phyloP scores from a whole-genome alignment of 2,888 invertebrate species.

The Tuta absoluta region DNA sequence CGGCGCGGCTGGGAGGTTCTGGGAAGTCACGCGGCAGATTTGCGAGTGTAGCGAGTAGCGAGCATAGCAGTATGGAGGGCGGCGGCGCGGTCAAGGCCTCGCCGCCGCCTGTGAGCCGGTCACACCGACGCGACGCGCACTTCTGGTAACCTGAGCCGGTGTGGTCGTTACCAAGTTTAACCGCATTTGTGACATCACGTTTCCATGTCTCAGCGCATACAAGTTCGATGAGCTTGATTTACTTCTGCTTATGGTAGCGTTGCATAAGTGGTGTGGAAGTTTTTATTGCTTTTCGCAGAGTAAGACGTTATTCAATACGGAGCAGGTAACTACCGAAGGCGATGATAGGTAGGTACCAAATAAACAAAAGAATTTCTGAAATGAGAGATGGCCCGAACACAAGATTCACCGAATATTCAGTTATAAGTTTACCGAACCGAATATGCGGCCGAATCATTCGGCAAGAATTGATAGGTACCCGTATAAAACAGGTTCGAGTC shows the following conservation, averaged over 20 bases:
- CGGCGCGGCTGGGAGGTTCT: constrained; percentile 50
- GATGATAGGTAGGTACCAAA: background rate
- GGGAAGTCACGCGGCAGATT: constrained; percentile 44
- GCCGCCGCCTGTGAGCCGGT: constrained; percentile 47
- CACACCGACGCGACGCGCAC: constrained; percentile 46
- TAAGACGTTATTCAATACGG: background rate
- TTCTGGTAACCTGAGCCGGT: constrained; percentile 54
- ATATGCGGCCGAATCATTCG: no score
- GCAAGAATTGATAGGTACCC: no score
- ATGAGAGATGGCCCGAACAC: no score
- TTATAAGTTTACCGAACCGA: no score
- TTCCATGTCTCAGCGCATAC: constrained; percentile 11
- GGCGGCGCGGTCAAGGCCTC: constrained; percentile 69
- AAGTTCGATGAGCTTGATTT: constrained; percentile 13
- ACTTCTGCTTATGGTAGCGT: background rate
- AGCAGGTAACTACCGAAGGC: background rate
- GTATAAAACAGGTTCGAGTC: no score
- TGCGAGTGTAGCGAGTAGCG: background rate
- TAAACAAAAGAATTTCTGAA: background rate
- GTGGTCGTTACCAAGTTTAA: constrained; percentile 47
- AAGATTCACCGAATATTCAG: no score
- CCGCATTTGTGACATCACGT: constrained; percentile 33
- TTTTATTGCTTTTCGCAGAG: background rate
- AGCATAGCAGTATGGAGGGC: constrained; percentile 23
- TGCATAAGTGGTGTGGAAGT: background rate